Percentiles rank a stretch among this genome's conserved stretches.
Evolutionary conservation across 2,888 invertebrate genomes (phyloP).

Genomic region (Scaeva pyrastri): DNA sequence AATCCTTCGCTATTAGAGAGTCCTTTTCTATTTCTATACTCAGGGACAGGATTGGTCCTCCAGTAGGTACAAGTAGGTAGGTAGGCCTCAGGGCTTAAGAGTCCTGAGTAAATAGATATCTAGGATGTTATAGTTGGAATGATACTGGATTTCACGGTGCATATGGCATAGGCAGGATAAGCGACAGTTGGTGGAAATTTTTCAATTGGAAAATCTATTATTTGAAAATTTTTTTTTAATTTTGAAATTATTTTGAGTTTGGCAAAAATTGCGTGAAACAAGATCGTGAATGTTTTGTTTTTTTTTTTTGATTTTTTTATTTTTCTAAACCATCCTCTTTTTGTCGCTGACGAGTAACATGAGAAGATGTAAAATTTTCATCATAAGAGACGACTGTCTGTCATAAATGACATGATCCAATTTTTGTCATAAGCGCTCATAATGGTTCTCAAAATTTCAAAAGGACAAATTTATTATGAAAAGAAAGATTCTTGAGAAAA

Average conservation of each 20-base stretch:
- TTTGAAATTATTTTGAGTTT: constrained; percentile 37
- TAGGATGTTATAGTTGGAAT: constrained; percentile 25
- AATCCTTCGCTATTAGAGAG: constrained; percentile 11
- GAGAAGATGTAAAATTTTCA: constrained; percentile 65
- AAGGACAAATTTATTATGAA: not conserved
- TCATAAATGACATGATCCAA: constrained; percentile 72
- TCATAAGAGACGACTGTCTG: constrained; percentile 50
- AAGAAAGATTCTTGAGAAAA: not conserved
- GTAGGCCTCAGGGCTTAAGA: not conserved
- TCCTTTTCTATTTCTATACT: constrained; percentile 11
- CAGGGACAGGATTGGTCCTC: constrained; percentile 56
- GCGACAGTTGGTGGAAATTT: constrained; percentile 72
- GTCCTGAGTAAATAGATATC: constrained; percentile 69
- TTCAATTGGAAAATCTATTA: constrained; percentile 70
- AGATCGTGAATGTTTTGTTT: constrained; percentile 28
- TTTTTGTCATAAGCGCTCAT: constrained; percentile 56
- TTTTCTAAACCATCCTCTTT: constrained; percentile 32
- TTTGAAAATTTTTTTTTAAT: constrained; percentile 30
- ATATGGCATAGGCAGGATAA: constrained; percentile 47
- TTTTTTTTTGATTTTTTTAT: not conserved
- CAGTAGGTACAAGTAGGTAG: too few relatives aligned
- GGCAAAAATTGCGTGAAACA: constrained; percentile 66
- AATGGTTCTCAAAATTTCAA: constrained; percentile 9
- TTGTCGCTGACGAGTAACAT: constrained; percentile 64
- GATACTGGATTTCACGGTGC: constrained; percentile 69